Conservation (phyloP, 1,140 invertebrate species). For the Lucilia cuprina region DNA sequence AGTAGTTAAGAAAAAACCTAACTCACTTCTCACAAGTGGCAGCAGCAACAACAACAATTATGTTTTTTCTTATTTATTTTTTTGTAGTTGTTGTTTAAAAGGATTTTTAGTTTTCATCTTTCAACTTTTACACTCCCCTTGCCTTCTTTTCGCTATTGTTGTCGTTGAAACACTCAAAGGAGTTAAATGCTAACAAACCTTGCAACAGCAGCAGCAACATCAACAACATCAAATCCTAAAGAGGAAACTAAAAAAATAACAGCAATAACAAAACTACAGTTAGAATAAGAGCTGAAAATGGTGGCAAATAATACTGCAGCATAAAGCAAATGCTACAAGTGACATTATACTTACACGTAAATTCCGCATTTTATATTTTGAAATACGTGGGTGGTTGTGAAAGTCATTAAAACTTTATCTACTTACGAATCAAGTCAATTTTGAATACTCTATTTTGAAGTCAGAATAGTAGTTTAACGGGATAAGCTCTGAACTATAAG, state of each 20-base stretch:
- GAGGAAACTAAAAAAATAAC: no score
- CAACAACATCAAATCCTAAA: no score
- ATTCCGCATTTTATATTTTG: no score
- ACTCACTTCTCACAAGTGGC: not conserved
- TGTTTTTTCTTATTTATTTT: not conserved
- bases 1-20: not conserved
- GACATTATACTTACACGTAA: no score
- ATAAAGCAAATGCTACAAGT: no score
- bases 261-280: not conserved
- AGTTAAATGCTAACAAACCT: not conserved
- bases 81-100: not conserved
- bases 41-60: not conserved
- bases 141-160: not conserved
- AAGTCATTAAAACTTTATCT: no score
- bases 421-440: not conserved
- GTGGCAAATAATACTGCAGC: not conserved
- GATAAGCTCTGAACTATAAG: no score
- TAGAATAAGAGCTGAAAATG: not conserved
- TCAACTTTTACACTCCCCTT: not conserved
- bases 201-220: not conserved
- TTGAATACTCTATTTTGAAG: no score
- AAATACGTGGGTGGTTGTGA: no score
- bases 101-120: not conserved
- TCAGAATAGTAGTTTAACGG: no score
- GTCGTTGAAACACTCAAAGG: not conserved